phyloP scores from a whole-genome alignment of 1,140 invertebrate species.

The Drosophila virilis region DNA sequence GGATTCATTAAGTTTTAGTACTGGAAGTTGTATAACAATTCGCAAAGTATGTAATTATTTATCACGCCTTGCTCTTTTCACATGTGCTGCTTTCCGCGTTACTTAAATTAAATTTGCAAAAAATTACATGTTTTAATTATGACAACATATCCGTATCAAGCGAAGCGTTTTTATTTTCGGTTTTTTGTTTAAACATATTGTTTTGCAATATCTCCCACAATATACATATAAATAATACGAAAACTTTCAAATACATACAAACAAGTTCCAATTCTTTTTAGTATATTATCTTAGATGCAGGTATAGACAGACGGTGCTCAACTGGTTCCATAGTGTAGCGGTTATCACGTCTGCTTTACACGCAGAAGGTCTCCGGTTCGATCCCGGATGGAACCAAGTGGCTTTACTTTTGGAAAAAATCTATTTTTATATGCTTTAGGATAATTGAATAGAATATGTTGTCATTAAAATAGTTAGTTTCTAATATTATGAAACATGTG shows the following conservation, averaged over 20 bases:
- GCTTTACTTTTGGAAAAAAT: constrained; percentile 13
- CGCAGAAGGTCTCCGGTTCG: constrained; percentile 88
- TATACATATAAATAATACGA: not conserved
- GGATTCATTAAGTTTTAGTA: constrained; percentile 2
- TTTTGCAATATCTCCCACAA: not conserved
- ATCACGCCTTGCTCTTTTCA: not conserved
- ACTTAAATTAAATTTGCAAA: not conserved
- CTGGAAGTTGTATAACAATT: not conserved
- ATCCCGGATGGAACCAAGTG: constrained; percentile 87
- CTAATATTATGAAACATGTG: too few relatives aligned
- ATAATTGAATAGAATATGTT: not conserved
- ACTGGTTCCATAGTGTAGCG: constrained; percentile 86
- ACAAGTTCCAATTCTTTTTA: not conserved
- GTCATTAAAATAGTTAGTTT: too few relatives aligned
- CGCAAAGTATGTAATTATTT: not conserved
- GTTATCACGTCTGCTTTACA: constrained; percentile 88
- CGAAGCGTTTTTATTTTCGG: not conserved
- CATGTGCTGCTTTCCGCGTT: not conserved
- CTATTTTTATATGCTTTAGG: not conserved
- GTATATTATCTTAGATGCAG: not conserved
- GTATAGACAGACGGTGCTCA: not conserved
- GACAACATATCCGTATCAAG: not conserved
- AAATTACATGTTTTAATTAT: not conserved
- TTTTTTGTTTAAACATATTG: not conserved
- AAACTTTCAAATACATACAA: not conserved